These are phyloP conservation scores for Sphinx pinastri DNA, from an alignment of 2,888 invertebrate genomes.

Conservation along the genomic window DNA sequence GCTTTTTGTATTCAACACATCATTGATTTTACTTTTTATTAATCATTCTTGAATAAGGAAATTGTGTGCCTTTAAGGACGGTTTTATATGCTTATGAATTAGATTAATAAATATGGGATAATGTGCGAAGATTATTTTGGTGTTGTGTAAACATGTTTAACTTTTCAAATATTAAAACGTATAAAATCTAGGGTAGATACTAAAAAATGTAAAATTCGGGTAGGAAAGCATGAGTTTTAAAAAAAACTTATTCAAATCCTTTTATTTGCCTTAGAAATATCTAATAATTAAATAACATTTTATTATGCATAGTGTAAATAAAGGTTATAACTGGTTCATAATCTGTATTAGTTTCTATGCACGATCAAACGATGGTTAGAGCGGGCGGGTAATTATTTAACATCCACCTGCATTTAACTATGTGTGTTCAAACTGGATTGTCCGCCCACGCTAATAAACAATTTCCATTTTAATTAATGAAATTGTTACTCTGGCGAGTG, in stretches of 20 bases:
- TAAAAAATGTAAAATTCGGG: too few species aligned
- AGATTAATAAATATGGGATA: neutral
- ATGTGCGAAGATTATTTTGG: too few species aligned
- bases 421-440: constrained; percentile 57
- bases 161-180: too few species aligned
- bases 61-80: constrained; percentile 25
- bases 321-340: neutral
- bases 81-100: neutral
- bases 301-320: neutral
- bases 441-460: constrained; percentile 62
- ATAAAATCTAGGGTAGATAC: too few species aligned
- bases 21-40: constrained; percentile 77
- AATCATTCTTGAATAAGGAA: constrained; percentile 59
- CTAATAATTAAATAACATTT: neutral
- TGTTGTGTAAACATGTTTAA: too few species aligned
- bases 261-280: too few species aligned
- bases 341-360: constrained; percentile 1
- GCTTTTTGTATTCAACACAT: constrained; percentile 75
- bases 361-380: constrained; percentile 20
- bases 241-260: too few species aligned
- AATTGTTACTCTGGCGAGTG: constrained; percentile 45
- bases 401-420: constrained; percentile 54
- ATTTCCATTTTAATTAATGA: constrained; percentile 66
- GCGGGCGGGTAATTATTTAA: constrained; percentile 51
- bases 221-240: too few species aligned